phyloP scores from a whole-genome alignment of 2,888 invertebrate genomes.

The Trileptium ribeirensis region DNA sequence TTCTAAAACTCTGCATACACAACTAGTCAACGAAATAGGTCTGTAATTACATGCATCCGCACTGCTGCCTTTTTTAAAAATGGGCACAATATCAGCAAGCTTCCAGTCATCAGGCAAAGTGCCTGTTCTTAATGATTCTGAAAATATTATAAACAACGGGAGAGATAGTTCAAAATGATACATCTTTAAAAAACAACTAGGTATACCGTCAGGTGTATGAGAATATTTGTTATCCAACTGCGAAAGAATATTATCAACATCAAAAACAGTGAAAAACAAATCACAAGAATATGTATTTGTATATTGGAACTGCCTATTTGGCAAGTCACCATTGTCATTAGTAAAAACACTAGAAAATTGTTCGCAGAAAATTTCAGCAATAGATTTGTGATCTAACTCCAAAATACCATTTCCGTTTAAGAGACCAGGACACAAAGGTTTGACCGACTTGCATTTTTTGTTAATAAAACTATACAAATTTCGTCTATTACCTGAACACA shows the following conservation, averaged over 20 bases:
- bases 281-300: background rate
- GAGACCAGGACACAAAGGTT: background rate
- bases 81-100: background rate
- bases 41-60: background rate
- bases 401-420: background rate
- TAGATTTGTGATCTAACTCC: background rate
- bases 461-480: background rate
- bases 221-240: background rate
- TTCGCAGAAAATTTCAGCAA: background rate
- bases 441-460: background rate
- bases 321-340: background rate
- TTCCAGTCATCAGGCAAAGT: background rate
- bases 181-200: background rate
- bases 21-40: background rate
- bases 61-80: background rate
- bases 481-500: background rate
- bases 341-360: background rate
- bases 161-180: background rate
- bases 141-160: background rate
- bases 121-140: background rate
- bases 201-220: background rate
- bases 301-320: background rate
- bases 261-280: background rate
- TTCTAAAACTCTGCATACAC: background rate
- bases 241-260: background rate